Evolutionary conservation across 2,113 vertebrate species (phyloP).

Genomic region (Mirza zaza): DNA sequence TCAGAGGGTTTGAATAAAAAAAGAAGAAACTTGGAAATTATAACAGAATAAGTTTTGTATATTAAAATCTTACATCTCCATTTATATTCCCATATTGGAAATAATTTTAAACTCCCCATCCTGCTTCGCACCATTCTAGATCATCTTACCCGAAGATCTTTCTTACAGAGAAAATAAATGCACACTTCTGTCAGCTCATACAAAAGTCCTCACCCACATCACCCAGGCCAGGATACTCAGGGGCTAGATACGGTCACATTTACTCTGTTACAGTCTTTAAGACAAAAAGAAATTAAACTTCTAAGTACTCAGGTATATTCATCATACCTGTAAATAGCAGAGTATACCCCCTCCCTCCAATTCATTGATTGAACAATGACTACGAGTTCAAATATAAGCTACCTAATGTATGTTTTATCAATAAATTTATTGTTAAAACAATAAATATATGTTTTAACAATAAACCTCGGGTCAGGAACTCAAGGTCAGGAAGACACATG

Average conservation of each 20-base stretch:
- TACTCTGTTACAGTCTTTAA: background rate
- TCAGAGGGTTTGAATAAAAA: background rate
- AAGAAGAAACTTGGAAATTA: background rate
- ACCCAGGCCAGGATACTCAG: background rate
- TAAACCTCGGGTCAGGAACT: background rate
- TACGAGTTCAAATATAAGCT: constrained; percentile 6
- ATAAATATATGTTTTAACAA: background rate
- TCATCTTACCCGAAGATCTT: background rate
- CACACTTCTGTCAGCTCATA: background rate
- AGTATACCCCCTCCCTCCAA: background rate
- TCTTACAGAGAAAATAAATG: background rate
- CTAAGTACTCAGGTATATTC: background rate
- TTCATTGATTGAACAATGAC: background rate
- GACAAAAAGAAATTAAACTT: background rate
- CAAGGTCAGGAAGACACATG: background rate
- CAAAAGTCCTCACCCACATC: background rate
- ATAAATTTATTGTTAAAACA: background rate
- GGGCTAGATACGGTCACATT: background rate
- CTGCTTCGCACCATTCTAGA: background rate
- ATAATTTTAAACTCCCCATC: background rate
- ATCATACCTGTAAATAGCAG: background rate
- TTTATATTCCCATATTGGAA: background rate
- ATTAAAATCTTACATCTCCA: background rate
- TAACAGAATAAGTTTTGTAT: background rate
- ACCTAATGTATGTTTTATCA: too few species aligned